phyloP scores from a whole-genome alignment of 2,797 vertebrate genomes.

The Thalassophryne amazonica region DNA sequence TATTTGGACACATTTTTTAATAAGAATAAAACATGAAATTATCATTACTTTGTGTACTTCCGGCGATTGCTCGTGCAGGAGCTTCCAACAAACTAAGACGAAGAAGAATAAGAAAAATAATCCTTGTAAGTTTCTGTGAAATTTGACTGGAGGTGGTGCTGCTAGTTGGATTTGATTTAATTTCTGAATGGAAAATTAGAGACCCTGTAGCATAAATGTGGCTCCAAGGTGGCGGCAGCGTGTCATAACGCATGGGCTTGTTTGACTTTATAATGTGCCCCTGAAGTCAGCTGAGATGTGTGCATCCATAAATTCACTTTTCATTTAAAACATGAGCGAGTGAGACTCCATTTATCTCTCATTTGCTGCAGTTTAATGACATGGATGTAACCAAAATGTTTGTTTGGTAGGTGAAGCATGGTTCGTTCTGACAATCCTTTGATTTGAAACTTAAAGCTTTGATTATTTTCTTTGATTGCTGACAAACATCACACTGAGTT shows the following conservation, averaged over 20 bases:
- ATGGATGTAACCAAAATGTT: neutral
- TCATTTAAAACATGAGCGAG: neutral
- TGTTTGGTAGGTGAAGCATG: neutral
- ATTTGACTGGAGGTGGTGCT: neutral
- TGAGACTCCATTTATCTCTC: neutral
- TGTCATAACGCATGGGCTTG: neutral
- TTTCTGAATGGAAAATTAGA: neutral
- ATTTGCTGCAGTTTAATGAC: constrained; percentile 1
- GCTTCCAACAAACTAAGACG: too few species aligned
- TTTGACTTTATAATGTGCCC: neutral
- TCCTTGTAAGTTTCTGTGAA: neutral
- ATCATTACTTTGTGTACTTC: too few species aligned
- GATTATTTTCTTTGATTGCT: constrained; percentile 26
- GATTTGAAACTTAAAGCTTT: constrained; percentile 17
- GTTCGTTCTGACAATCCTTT: constrained; percentile 1
- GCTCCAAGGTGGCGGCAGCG: neutral
- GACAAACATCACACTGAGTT: constrained; percentile 11
- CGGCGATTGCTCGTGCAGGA: too few species aligned
- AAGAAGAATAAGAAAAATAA: neutral
- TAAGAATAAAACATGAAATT: too few species aligned
- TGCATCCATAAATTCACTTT: neutral
- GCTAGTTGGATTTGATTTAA: neutral
- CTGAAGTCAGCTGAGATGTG: neutral
- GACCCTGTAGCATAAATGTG: neutral
- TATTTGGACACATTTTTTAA: too few species aligned